These are phyloP conservation scores for Cyclopterus lumpus DNA, from an alignment of 2,797 vertebrate genomes.

Conservation along the genomic window DNA sequence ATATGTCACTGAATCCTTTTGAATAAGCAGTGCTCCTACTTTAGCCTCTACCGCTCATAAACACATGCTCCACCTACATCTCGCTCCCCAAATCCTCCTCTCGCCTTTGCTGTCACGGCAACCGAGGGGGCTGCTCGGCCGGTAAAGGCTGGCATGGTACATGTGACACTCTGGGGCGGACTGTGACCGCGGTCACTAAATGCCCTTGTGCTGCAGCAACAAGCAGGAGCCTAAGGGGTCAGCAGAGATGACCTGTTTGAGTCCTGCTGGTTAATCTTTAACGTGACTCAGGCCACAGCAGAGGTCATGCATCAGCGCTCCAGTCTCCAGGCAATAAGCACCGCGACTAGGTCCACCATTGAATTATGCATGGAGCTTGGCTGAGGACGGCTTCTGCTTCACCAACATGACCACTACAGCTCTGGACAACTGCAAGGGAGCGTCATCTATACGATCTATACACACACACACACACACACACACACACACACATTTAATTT, in stretches of 20 bases:
- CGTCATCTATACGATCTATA: constrained; percentile 10
- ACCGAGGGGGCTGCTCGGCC: not conserved
- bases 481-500: too few species aligned
- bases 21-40: constrained; percentile 16
- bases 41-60: constrained; percentile 13
- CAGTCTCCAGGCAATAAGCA: constrained; percentile 63
- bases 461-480: too few species aligned
- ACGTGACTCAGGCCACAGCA: constrained; percentile 50
- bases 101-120: constrained; percentile 23
- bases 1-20: constrained; percentile 12
- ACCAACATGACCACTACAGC: constrained; percentile 28
- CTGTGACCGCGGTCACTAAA: constrained; percentile 40
- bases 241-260: constrained; percentile 49
- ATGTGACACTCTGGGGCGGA: constrained; percentile 24
- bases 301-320: constrained; percentile 69
- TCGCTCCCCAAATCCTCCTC: constrained; percentile 9
- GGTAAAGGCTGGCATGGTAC: constrained; percentile 12
- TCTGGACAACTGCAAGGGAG: constrained; percentile 19
- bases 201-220: constrained; percentile 24
- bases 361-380: constrained; percentile 71
- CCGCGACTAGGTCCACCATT: constrained; percentile 46
- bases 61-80: constrained; percentile 6
- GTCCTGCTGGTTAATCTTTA: constrained; percentile 54
- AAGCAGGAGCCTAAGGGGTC: constrained; percentile 49
- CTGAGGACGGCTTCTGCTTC: constrained; percentile 51